Percentiles rank a stretch among this genome's conserved stretches.
Conservation (phyloP, 2,888 invertebrate species). For the Vanessa cardui region DNA sequence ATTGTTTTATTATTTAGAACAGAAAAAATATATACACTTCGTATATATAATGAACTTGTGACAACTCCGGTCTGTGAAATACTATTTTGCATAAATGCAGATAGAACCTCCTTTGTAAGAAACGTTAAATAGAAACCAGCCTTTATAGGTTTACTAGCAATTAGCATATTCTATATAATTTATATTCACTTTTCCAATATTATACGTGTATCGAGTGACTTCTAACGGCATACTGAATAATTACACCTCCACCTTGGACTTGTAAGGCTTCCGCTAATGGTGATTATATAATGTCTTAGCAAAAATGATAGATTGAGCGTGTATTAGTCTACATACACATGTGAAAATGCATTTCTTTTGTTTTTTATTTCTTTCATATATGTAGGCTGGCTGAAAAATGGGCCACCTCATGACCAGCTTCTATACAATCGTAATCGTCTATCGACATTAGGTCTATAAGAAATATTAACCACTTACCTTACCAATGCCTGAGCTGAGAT, state of each 20-base stretch:
- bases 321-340: background rate
- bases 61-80: background rate
- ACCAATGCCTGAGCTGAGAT: too few relatives aligned
- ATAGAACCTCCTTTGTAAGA: background rate
- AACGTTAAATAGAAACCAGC: background rate
- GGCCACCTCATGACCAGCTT: too few relatives aligned
- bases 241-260: slow-evolving; percentile 1
- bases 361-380: too few relatives aligned
- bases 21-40: background rate
- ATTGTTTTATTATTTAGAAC: background rate
- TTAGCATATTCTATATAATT: background rate
- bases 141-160: background rate
- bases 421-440: too few relatives aligned
- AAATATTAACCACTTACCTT: too few relatives aligned
- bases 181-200: background rate
- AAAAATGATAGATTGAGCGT: background rate
- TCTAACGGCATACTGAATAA: slow-evolving; percentile 12
- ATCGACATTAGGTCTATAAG: too few relatives aligned
- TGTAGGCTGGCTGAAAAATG: too few relatives aligned
- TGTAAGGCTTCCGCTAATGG: slow-evolving; percentile 7
- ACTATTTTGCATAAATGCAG: background rate
- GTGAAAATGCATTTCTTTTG: background rate
- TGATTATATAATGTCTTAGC: slow-evolving; percentile 1
- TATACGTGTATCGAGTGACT: background rate
- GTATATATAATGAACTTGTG: background rate